Evolutionary conservation across 30 jellyfish, hydroid and myxozoan genomes (phyloP).

Genomic region (Chrysaora quinquecirrha): DNA sequence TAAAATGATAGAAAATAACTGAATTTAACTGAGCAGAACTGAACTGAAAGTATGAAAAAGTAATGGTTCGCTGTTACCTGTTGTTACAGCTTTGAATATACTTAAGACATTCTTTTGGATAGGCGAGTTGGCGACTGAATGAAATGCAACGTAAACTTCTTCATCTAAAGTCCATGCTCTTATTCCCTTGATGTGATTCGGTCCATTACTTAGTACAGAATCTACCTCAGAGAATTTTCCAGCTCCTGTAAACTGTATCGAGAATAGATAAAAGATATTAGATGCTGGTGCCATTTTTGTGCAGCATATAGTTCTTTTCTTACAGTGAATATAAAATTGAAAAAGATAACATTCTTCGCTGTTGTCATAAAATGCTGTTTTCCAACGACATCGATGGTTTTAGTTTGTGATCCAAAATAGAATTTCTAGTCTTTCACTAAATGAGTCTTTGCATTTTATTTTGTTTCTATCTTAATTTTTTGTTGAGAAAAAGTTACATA

Average conservation of each 20-base stretch:
- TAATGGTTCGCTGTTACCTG: too few relatives aligned
- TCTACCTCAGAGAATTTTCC: conserved; percentile 50
- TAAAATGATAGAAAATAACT: too few relatives aligned
- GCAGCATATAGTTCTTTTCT: not conserved
- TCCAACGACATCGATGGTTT: too few relatives aligned
- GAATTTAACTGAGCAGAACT: too few relatives aligned
- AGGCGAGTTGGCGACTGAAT: conserved; percentile 4
- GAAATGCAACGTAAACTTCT: conserved; percentile 39
- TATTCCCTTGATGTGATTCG: not conserved
- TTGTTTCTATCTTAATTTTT: too few relatives aligned
- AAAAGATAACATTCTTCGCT: too few relatives aligned
- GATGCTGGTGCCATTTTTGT: not conserved
- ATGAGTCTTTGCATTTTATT: too few relatives aligned
- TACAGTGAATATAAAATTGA: not conserved
- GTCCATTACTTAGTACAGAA: conserved; percentile 36
- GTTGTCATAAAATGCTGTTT: too few relatives aligned
- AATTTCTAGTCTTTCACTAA: too few relatives aligned
- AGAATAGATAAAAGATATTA: not conserved
- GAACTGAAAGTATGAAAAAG: too few relatives aligned
- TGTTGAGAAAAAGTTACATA: too few relatives aligned
- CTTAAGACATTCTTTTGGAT: conserved; percentile 1
- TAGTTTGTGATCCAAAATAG: not conserved
- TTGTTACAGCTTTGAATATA: conserved; percentile 49
- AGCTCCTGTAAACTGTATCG: conserved; percentile 52
- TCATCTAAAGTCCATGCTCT: conserved; percentile 47